Base-by-base conservation (phyloP, 1,140 invertebrate species). In the Globodera ellingtonae region DNA sequence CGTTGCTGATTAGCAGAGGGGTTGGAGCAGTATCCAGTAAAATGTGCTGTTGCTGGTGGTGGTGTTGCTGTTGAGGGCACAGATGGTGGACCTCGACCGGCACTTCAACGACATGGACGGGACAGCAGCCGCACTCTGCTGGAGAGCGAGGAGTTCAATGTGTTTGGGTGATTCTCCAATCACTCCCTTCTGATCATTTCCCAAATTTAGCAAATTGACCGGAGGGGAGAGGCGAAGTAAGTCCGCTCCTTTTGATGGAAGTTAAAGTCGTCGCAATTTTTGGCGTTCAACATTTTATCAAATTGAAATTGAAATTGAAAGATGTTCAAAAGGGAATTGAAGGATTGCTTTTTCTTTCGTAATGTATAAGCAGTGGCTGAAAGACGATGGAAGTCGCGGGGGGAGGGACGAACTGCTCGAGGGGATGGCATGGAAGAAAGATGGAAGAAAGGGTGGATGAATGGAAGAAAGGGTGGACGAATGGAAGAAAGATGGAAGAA, bases 81-180 rank as follows among this genome's bases (percentile, higher is more conserved):
- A 67, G 7, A 56, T 65, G 62, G 10, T 77, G 75, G 13, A 77
- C 75, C 9, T 77, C 75, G 1, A 77, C 75, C 10, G 75, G 75
- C 59, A 77, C 65, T 67, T 77, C 75, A 15, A 77, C 10, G 21
- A 69, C 21, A 67, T 69, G 75, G 62, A 77, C 65, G 65, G 21
- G 18, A 77, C 47, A 48, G 7, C 62, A 13, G 48, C 73, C 56
- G 46, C 50, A 75, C 4, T 75, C 73, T 56, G 65, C 59, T 67
- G 24, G 35, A 13, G 18, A 21, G 59, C n/a, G 9, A 74, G 48
- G 48, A 10, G 48, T 24, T 74, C 24, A 24, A 24, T 44, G 47
- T 18, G 24, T 72, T 72, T 24, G 72, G 0, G 47, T 48, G 35
- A 13, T 21, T 21, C 24, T 24, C 24, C 24, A 24, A 24, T 24